Evolutionary conservation across 2,113 vertebrate species (phyloP).

Genomic region (Otus sunia): DNA sequence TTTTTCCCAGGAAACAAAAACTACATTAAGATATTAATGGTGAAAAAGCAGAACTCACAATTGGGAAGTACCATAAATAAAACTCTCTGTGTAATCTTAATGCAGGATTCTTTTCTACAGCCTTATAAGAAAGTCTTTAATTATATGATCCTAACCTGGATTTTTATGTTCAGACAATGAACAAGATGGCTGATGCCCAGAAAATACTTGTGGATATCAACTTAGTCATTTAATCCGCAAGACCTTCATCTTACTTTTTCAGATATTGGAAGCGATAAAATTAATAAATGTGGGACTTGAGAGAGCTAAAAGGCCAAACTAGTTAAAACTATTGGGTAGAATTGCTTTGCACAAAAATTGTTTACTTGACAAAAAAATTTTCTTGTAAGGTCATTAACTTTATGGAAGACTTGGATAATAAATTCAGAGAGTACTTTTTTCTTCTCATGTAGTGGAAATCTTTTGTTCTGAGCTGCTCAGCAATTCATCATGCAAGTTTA

Average conservation of each 20-base stretch:
- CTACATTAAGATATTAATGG: background rate
- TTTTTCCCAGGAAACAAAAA: background rate
- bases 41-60: background rate
- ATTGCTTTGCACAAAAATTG: background rate
- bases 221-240: background rate
- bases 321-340: background rate
- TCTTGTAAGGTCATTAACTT: background rate
- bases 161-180: background rate
- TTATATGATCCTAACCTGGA: background rate
- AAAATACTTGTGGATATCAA: background rate
- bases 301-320: background rate
- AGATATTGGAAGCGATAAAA: background rate
- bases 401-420: background rate
- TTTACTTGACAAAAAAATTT: background rate
- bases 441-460: background rate
- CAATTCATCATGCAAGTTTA: constrained; percentile 4
- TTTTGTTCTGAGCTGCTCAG: background rate
- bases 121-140: background rate
- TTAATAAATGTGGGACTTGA: fast-evolving
- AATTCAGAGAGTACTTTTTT: background rate
- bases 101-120: background rate
- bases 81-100: background rate
- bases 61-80: background rate
- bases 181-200: background rate
- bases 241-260: background rate